Evolutionary conservation across 2,797 vertebrate species (phyloP).

Genomic region (Ptychobarbus kaznakovi): DNA sequence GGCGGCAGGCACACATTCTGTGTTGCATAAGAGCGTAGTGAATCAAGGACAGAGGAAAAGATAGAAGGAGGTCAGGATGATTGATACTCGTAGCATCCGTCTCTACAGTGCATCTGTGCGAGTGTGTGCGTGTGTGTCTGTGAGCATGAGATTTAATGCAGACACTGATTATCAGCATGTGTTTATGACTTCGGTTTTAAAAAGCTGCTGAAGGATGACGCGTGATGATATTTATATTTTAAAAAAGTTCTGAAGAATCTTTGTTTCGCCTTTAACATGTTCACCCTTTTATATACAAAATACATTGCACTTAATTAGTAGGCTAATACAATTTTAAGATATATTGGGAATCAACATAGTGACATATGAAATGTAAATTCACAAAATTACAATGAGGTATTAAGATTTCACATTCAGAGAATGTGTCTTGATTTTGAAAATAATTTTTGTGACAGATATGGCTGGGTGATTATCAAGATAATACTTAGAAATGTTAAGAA

Average conservation of each 20-base stretch:
- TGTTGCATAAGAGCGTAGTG: slow-evolving; percentile 43
- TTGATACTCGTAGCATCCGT: slow-evolving; percentile 39
- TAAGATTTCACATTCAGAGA: background rate
- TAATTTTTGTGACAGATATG: background rate
- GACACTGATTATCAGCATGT: background rate
- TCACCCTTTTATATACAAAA: background rate
- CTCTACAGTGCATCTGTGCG: background rate
- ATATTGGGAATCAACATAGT: background rate
- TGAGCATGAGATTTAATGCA: slow-evolving; percentile 22
- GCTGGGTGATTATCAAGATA: background rate
- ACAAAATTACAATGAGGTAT: background rate
- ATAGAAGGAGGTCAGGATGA: slow-evolving; percentile 53
- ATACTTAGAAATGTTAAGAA: background rate
- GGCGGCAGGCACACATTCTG: slow-evolving; percentile 17
- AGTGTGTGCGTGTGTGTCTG: background rate
- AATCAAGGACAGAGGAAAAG: slow-evolving; percentile 47
- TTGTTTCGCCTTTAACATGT: background rate
- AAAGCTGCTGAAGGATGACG: background rate
- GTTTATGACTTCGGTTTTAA: background rate
- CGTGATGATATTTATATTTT: background rate
- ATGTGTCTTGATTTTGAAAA: background rate
- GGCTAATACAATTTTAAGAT: background rate
- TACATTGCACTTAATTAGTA: background rate
- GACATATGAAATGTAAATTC: background rate
- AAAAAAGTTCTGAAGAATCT: background rate